These are phyloP conservation scores for Procavia capensis DNA, from an alignment of 2,113 vertebrate genomes.

Conservation along the genomic window DNA sequence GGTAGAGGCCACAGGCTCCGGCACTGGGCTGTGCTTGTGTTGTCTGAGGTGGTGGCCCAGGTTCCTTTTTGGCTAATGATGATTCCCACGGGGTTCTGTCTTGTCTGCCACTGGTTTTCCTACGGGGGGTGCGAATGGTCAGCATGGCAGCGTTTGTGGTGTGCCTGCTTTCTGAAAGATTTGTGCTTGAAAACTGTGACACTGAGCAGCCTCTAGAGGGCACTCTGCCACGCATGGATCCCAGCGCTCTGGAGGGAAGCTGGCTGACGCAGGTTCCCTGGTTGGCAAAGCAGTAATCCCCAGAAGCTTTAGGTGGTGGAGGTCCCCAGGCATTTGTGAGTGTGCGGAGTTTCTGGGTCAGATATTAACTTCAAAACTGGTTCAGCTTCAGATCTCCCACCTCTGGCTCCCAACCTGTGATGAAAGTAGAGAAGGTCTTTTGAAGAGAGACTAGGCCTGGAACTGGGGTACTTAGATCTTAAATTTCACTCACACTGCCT, in stretches of 20 bases:
- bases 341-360: slow-evolving; percentile 21
- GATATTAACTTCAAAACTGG: slow-evolving; percentile 51
- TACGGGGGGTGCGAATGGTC: accelerated
- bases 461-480: background rate
- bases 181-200: background rate
- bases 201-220: background rate
- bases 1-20: background rate
- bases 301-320: background rate
- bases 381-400: slow-evolving; percentile 23
- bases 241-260: background rate
- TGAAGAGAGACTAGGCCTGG: slow-evolving; percentile 30
- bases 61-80: background rate
- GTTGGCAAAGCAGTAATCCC: background rate
- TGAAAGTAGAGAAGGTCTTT: slow-evolving; percentile 47
- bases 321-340: slow-evolving; percentile 32
- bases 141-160: background rate
- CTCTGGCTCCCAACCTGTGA: background rate
- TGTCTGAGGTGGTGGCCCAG: background rate
- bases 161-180: background rate
- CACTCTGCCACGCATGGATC: background rate
- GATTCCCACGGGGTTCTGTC: background rate
- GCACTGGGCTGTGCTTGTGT: background rate
- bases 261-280: background rate
- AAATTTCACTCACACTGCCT: slow-evolving; percentile 4
- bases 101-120: background rate